These are phyloP conservation scores for Cephus runcator DNA, from an alignment of 2,888 invertebrate genomes.

Conservation along the genomic window DNA sequence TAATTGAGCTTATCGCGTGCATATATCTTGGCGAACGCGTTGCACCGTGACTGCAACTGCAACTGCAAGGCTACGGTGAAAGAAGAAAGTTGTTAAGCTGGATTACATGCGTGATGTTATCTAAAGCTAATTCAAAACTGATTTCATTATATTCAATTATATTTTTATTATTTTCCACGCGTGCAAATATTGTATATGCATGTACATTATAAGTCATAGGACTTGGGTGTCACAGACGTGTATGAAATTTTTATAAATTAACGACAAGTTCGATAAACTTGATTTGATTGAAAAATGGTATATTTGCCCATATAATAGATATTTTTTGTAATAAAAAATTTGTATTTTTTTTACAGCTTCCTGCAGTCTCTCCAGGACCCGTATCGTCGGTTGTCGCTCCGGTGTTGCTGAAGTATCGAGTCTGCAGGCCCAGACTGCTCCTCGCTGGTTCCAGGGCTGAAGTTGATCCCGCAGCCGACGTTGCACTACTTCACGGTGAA, in stretches of 20 bases:
- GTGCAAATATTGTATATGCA: background rate
- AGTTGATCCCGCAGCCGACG: constrained; percentile 71
- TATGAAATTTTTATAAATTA: background rate
- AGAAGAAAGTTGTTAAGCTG: background rate
- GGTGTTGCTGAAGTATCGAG: constrained; percentile 58
- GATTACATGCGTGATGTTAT: background rate
- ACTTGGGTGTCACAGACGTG: background rate
- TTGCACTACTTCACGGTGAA: constrained; percentile 72
- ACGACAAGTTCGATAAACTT: background rate
- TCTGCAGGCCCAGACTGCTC: constrained; percentile 66
- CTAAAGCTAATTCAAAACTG: background rate
- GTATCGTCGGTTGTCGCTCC: constrained; percentile 59
- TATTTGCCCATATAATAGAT: background rate
- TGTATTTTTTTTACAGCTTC: constrained; percentile 41
- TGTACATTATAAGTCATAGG: background rate
- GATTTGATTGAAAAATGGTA: background rate
- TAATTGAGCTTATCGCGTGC: background rate
- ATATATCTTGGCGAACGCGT: background rate
- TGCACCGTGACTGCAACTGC: background rate
- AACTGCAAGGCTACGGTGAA: background rate
- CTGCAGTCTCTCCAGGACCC: constrained; percentile 55
- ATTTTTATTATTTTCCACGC: background rate
- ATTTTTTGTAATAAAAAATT: background rate
- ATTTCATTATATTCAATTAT: background rate
- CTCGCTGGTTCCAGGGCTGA: constrained; percentile 74